phyloP scores from a whole-genome alignment of 2,113 vertebrate genomes.

The Embiotoca jacksoni region DNA sequence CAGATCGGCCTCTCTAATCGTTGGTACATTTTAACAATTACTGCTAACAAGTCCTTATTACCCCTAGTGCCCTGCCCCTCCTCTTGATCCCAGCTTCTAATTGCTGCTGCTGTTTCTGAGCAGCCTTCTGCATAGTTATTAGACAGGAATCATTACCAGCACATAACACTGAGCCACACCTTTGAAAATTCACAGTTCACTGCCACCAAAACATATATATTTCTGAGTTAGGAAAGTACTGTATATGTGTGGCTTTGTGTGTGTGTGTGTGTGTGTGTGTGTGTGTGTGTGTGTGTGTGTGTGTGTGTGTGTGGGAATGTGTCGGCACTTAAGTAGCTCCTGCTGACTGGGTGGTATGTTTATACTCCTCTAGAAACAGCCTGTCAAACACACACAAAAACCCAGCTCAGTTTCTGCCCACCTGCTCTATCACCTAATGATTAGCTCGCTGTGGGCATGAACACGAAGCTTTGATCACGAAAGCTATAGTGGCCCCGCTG shows the following conservation, averaged over 20 bases:
- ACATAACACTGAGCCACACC: constrained; percentile 48
- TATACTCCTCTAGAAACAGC: constrained; percentile 58
- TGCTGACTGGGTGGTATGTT: constrained; percentile 76
- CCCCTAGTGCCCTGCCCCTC: constrained; percentile 79
- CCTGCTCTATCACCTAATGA: constrained; percentile 69
- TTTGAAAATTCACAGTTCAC: constrained; percentile 49
- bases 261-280: not conserved
- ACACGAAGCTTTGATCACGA: constrained; percentile 55
- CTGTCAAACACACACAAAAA: constrained; percentile 63
- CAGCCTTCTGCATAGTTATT: constrained; percentile 79
- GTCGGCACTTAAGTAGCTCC: constrained; percentile 57
- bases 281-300: not conserved
- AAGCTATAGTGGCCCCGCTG: constrained; percentile 51
- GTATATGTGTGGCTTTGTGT: not conserved
- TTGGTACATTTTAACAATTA: constrained; percentile 82
- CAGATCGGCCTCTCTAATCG: constrained; percentile 75
- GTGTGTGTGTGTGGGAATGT: constrained; percentile 13
- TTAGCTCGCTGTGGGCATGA: constrained; percentile 51
- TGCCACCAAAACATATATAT: constrained; percentile 59
- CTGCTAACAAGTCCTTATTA: constrained; percentile 82
- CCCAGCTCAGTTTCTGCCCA: constrained; percentile 41
- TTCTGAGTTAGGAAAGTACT: constrained; percentile 26
- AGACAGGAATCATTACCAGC: constrained; percentile 68
- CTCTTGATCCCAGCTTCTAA: constrained; percentile 76
- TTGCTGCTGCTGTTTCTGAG: constrained; percentile 76